Base-by-base conservation (phyloP, 2,113 vertebrate species). In the Antechinus flavipes region DNA sequence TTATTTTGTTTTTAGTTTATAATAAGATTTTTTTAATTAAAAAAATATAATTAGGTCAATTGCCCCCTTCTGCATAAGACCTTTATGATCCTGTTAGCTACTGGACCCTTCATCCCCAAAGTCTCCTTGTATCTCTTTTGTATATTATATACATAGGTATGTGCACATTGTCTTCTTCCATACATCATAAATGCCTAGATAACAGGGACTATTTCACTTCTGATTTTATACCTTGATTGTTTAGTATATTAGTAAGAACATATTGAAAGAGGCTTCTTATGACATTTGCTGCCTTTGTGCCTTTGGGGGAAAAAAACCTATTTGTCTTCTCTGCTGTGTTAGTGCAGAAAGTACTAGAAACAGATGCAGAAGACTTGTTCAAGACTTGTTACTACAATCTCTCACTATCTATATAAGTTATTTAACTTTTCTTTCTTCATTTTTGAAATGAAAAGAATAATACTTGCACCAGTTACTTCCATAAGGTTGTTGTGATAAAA, bases 401-500 rank as follows among this genome's bases (percentile, higher is more conserved):
- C n/a, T 84, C 19, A 42, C 68, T 84, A 22, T 68, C 35, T 16
- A 14, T 68, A 30, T 42, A 84, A 84, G 16, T 5, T 16, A 42
- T 42, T 23, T 84, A 76, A 42, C 35, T 42, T n/a, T n/a, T 84
- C 19, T 84, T 42, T 84, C 68, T 16, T 84, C n/a, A 84, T 42
- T 84, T 84, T 42, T 84, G n/a, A 84, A 84, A 84, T 84, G n/a
- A 42, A 84, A 84, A 84, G n/a, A 84, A 84, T 84, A n/a, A 76
- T 30, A 84, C 42, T 84, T 84, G 16, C 1, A 42, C 35, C 19
- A 42, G 35, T 42, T n/a, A 42, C 2, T 23, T 84, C 68, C n/a
- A 22, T 26, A 42, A n/a, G n/a, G 35, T 23, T 84, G 27, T 35
- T 68, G 30, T 68, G 30, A 14, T 68, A 16, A 68, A 68, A 68